phyloP scores from a whole-genome alignment of 2,888 invertebrate species.

The Epistrophe grossulariae region DNA sequence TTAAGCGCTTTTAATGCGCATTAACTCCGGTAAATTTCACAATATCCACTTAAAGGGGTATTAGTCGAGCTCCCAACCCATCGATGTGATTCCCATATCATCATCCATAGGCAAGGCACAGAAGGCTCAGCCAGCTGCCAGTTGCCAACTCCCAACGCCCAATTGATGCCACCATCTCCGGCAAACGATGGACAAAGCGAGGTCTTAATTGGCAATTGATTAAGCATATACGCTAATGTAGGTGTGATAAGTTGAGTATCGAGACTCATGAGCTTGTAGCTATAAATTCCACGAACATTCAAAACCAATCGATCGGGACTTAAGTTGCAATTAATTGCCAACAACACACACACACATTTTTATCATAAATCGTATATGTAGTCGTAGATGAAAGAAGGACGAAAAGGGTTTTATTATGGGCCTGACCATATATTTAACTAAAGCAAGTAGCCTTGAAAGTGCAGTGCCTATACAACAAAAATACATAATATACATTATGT shows the following conservation, averaged over 20 bases:
- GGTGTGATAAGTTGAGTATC: slow-evolving; percentile 66
- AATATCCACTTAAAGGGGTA: slow-evolving; percentile 73
- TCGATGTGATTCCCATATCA: neutral
- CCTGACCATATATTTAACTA: slow-evolving; percentile 7
- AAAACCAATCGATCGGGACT: slow-evolving; percentile 65
- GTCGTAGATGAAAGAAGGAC: neutral
- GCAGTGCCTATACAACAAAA: neutral
- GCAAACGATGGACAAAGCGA: slow-evolving; percentile 20
- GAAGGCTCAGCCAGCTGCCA: neutral
- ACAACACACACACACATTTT: slow-evolving; percentile 4
- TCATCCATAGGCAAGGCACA: no score
- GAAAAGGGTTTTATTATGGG: neutral
- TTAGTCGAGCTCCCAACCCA: slow-evolving; percentile 45
- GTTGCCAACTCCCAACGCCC: neutral
- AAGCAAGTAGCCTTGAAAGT: slow-evolving; percentile 14
- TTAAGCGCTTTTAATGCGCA: slow-evolving; percentile 71
- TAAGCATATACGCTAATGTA: slow-evolving; percentile 66
- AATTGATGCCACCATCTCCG: neutral
- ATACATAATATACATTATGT: slow-evolving; percentile 9
- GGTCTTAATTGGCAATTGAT: slow-evolving; percentile 71
- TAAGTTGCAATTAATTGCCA: slow-evolving; percentile 69
- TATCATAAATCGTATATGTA: neutral
- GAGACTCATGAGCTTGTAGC: slow-evolving; percentile 33
- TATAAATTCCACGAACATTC: slow-evolving; percentile 54
- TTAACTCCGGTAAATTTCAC: slow-evolving; percentile 73